Evolutionary conservation across 2,888 invertebrate genomes (phyloP).

Genomic region (Busseola fusca): DNA sequence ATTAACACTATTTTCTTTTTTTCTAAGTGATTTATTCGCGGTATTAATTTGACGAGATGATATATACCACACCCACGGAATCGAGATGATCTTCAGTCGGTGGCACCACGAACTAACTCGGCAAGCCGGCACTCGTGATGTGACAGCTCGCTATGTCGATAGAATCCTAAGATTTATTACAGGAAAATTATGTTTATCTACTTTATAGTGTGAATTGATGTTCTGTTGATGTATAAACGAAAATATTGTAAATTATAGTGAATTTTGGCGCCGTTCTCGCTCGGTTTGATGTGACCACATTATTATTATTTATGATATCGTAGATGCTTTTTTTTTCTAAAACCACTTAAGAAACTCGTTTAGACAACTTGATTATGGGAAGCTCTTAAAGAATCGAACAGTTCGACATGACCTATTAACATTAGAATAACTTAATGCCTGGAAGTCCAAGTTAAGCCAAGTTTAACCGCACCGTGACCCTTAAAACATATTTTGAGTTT

Average conservation of each 20-base stretch:
- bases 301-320: slow-evolving; percentile 39
- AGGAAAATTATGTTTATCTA: slow-evolving; percentile 55
- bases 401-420: slow-evolving; percentile 51
- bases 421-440: slow-evolving; percentile 59
- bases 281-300: slow-evolving; percentile 26
- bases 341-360: slow-evolving; percentile 27
- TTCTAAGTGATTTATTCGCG: slow-evolving; percentile 66
- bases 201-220: slow-evolving; percentile 55
- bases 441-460: slow-evolving; percentile 41
- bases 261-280: slow-evolving; percentile 42
- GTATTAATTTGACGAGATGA: slow-evolving; percentile 75
- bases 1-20: slow-evolving; percentile 62
- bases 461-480: slow-evolving; percentile 50
- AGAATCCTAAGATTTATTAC: slow-evolving; percentile 55
- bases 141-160: slow-evolving; percentile 53
- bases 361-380: slow-evolving; percentile 6
- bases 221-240: slow-evolving; percentile 47
- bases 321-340: slow-evolving; percentile 1
- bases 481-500: slow-evolving; percentile 65
- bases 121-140: slow-evolving; percentile 6
- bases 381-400: slow-evolving; percentile 24
- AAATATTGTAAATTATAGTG: slow-evolving; percentile 43
- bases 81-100: slow-evolving; percentile 34
- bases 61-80: slow-evolving; percentile 67
- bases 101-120: slow-evolving; percentile 47